These are phyloP conservation scores for Hyposoter dolosus DNA, from an alignment of 2,888 invertebrate genomes.

Conservation along the genomic window DNA sequence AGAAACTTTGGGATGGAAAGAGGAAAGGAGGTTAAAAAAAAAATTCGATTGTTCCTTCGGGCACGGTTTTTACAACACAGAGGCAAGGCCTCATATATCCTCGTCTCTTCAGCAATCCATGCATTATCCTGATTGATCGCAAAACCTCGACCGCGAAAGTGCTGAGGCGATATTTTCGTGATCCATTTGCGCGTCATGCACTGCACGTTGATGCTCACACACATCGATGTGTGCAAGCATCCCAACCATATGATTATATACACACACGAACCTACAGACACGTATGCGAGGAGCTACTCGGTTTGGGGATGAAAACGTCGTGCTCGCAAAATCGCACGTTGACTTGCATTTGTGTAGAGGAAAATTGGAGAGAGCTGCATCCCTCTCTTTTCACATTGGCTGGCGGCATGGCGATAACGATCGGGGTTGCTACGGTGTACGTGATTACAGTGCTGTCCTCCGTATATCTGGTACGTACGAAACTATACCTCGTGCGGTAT, in stretches of 20 bases:
- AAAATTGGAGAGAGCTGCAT: slow-evolving; percentile 53
- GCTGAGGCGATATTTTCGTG: slow-evolving; percentile 62
- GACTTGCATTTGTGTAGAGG: slow-evolving; percentile 40
- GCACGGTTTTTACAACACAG: slow-evolving; percentile 12
- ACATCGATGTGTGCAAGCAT: too few species aligned
- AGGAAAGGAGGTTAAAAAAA: neutral
- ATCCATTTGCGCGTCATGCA: slow-evolving; percentile 55
- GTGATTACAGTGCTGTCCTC: slow-evolving; percentile 62
- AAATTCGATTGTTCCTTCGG: slow-evolving; percentile 35
- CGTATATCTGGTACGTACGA: slow-evolving; percentile 26
- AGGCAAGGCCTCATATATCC: slow-evolving; percentile 40
- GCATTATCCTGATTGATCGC: slow-evolving; percentile 63
- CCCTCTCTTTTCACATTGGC: slow-evolving; percentile 26
- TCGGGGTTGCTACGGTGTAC: slow-evolving; percentile 41
- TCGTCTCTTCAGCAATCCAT: slow-evolving; percentile 57
- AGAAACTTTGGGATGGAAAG: neutral
- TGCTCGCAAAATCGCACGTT: slow-evolving; percentile 39
- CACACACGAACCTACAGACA: neutral
- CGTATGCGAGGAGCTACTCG: slow-evolving; percentile 4
- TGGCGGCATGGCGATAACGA: slow-evolving; percentile 54
- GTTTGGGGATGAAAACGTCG: slow-evolving; percentile 8
- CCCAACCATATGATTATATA: neutral
- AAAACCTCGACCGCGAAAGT: slow-evolving; percentile 48
- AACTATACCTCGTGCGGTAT: slow-evolving; percentile 5
- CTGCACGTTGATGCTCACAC: neutral